These are phyloP conservation scores for Mola mola DNA, from an alignment of 2,113 vertebrate species.

Conservation along the genomic window DNA sequence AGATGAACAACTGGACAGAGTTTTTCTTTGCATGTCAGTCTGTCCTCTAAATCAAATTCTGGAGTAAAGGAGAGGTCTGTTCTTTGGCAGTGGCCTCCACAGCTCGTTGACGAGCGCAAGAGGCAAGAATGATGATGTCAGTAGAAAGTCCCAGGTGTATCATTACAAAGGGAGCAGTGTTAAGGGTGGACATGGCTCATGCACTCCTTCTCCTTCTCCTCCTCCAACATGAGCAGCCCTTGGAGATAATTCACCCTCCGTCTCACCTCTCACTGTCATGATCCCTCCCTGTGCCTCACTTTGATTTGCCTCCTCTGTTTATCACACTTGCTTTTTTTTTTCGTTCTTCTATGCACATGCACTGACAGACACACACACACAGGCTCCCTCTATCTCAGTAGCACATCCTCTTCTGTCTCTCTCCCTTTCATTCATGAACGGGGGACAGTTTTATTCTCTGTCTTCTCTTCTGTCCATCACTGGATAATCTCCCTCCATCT, in stretches of 20 bases:
- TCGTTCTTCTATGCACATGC: slow-evolving; percentile 12
- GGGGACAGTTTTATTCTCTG: slow-evolving; percentile 49
- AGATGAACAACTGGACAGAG: slow-evolving; percentile 42
- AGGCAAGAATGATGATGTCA: slow-evolving; percentile 66
- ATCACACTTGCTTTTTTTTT: slow-evolving; percentile 37
- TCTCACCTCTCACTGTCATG: slow-evolving; percentile 25
- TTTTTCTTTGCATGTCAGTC: no score
- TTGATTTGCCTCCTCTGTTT: slow-evolving; percentile 48
- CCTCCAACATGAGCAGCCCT: no score
- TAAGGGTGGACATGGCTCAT: slow-evolving; percentile 37
- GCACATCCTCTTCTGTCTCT: slow-evolving; percentile 62
- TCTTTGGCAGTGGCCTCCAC: slow-evolving; percentile 30
- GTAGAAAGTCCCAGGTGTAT: slow-evolving; percentile 74
- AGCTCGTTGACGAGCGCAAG: slow-evolving; percentile 48
- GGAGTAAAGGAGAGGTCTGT: slow-evolving; percentile 44
- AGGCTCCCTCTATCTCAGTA: slow-evolving; percentile 60
- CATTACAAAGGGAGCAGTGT: slow-evolving; percentile 75
- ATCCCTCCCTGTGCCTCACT: slow-evolving; percentile 31
- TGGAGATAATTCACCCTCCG: slow-evolving; percentile 52
- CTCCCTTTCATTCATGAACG: slow-evolving; percentile 66
- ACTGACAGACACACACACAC: slow-evolving; percentile 57
- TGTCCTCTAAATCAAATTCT: slow-evolving; percentile 21
- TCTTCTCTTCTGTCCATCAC: slow-evolving; percentile 37
- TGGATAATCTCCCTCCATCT: slow-evolving; percentile 48
- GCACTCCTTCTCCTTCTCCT: slow-evolving; percentile 32